A percentile compares a stretch with the other conserved stretches of the same genome.
Evolutionary conservation across 2,888 invertebrate species (phyloP).

Genomic region (Epicampocera succincta): DNA sequence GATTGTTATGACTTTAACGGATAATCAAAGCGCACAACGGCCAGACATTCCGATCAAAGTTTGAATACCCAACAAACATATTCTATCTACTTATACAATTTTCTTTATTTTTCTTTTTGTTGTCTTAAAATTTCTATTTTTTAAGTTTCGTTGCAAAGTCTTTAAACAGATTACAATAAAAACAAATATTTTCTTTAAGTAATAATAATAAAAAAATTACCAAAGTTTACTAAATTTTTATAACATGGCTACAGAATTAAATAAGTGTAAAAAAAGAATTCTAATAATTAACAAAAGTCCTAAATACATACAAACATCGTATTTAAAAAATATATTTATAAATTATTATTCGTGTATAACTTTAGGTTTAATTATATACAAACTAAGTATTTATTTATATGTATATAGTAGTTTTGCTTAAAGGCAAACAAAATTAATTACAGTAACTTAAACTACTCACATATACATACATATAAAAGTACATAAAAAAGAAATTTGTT

Average conservation of each 20-base stretch:
- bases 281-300: slow-evolving; percentile 36
- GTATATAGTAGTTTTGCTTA: no score
- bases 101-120: slow-evolving; percentile 12
- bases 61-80: no score
- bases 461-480: no score
- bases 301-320: slow-evolving; percentile 23
- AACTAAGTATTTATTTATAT: no score
- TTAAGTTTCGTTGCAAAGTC: slow-evolving; percentile 30
- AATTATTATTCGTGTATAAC: neutral
- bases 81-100: no score
- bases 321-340: neutral
- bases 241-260: slow-evolving; percentile 33
- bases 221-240: slow-evolving; percentile 44
- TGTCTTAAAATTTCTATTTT: slow-evolving; percentile 22
- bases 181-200: slow-evolving; percentile 46
- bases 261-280: slow-evolving; percentile 8
- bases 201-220: slow-evolving; percentile 33
- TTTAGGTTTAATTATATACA: no score
- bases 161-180: slow-evolving; percentile 41
- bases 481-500: no score
- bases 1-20: no score
- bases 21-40: no score
- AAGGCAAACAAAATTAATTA: no score
- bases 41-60: no score
- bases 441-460: no score